Conservation (phyloP, 1,140 invertebrate species). For the Parapsyche elsis region DNA sequence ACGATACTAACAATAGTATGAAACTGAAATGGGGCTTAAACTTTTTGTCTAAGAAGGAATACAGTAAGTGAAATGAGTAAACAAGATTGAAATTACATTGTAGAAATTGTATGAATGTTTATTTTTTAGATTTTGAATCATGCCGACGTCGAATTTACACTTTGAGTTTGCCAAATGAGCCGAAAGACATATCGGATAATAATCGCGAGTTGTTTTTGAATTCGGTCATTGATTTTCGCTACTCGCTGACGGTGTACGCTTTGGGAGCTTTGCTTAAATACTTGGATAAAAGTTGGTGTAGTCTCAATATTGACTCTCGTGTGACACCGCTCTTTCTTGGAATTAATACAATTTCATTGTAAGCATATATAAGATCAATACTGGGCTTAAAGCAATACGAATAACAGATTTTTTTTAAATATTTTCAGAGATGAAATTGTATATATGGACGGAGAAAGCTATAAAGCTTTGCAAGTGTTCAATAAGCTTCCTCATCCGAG, state of each 20-base stretch:
- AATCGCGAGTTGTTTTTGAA: constrained; percentile 74
- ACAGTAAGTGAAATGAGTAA: constrained; percentile 59
- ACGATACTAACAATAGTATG: constrained; percentile 56
- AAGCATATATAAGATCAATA: constrained; percentile 60
- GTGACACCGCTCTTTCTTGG: constrained; percentile 69
- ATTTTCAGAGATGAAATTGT: constrained; percentile 73
- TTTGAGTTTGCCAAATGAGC: constrained; percentile 72
- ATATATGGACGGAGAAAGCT: constrained; percentile 78
- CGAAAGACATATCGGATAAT: constrained; percentile 67
- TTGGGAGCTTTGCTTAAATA: constrained; percentile 80
- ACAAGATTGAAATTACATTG: neutral
- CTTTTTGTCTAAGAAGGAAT: constrained; percentile 69
- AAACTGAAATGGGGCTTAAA: constrained; percentile 58
- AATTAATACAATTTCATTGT: constrained; percentile 74
- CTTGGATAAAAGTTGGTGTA: constrained; percentile 76
- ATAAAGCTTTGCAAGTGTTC: constrained; percentile 81
- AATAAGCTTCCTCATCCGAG: constrained; percentile 79
- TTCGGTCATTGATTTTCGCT: constrained; percentile 76
- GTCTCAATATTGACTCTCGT: constrained; percentile 69
- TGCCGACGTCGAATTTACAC: constrained; percentile 72
- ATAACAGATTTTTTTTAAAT: no score
- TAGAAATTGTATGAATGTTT: neutral
- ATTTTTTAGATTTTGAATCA: constrained; percentile 69
- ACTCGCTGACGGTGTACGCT: constrained; percentile 74
- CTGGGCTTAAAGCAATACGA: no score